Evolutionary conservation across 2,888 invertebrate genomes (phyloP).

Genomic region (Drosophila phalerata): DNA sequence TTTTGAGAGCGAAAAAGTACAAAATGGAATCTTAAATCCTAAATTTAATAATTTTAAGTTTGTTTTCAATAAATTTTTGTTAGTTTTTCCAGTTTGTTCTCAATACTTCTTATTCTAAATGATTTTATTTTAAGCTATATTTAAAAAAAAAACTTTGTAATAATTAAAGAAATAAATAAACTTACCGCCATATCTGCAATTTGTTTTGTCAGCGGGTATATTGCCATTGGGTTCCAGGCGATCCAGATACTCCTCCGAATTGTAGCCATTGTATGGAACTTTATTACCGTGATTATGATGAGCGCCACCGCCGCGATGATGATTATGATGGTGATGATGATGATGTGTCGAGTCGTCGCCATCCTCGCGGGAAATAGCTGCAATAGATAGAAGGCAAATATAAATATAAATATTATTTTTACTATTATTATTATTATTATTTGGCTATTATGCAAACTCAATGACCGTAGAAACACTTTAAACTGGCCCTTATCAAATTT

Average conservation of each 20-base stretch:
- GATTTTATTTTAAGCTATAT: background rate
- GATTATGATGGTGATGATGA: constrained; percentile 87
- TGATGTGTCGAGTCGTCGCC: constrained; percentile 88
- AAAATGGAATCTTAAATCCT: background rate
- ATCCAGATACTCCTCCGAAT: constrained; percentile 96
- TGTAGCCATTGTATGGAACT: constrained; percentile 95
- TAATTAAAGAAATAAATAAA: constrained; percentile 13
- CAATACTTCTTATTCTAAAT: background rate
- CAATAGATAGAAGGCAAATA: constrained; percentile 72
- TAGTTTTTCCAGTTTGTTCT: background rate
- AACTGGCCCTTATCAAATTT: constrained; percentile 37
- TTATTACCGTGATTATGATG: constrained; percentile 88
- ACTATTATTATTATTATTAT: constrained; percentile 20
- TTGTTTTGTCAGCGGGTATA: constrained; percentile 94
- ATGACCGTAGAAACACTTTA: constrained; percentile 42
- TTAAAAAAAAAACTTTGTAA: background rate
- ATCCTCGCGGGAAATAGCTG: constrained; percentile 97
- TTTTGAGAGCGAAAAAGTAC: background rate
- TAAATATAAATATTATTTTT: constrained; percentile 3
- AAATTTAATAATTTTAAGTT: background rate
- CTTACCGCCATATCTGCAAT: constrained; percentile 89
- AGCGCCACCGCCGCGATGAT: constrained; percentile 86
- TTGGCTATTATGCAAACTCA: constrained; percentile 53
- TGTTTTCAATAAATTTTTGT: background rate
- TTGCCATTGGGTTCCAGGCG: constrained; percentile 97